Evolutionary conservation across 2,113 vertebrate species (phyloP), one percentile per base, ranked within the genome.

Genomic region (Pipra filicauda): DNA sequence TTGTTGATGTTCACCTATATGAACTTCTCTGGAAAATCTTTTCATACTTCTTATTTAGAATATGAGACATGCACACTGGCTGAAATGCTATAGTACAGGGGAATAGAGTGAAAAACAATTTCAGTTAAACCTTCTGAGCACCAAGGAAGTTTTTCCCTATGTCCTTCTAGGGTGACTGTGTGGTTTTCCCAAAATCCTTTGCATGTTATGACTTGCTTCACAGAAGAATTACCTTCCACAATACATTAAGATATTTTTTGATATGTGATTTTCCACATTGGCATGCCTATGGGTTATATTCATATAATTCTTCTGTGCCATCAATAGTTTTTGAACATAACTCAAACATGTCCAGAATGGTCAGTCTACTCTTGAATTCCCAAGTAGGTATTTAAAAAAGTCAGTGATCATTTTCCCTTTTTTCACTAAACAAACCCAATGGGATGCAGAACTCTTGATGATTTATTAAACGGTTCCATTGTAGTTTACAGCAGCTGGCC

Each of bases 391-490:
- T 94, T 89, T 71, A 9, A 75, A 91, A 89, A 91, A 85, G 39
- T 57, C 81, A 82, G 37, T 90, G 72, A 43, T 67, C 37, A 16
- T 95, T 95, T 88, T 61, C 31, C 27, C 7, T 43, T 46, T 90
- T 89, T 86, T 70, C 22, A 0, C 64, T 66, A 79, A 95, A 80
- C 20, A 88, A 79, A 46, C 67, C 73, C 49, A 83, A 88, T 83
- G 39, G 64, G 85, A 86, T 77, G 43, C 69, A 94, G 88, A 95
- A 62, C 33, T 8, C 44, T 88, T 92, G 64, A 97, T 74, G 91
- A 95, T 94, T 93, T 97, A 93, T 94, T 92, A 92, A 93, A 91
- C 43, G 55, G 9, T 67, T 94, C 83, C 64, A 86, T 84, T 96
- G 69, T 88, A 82, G 71, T 9, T 83, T 80, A 67, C 15, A 85